Evolutionary conservation across 2,113 vertebrate genomes (phyloP), one percentile per base, ranked within the genome.

Genomic region (Oncorhynchus keta): DNA sequence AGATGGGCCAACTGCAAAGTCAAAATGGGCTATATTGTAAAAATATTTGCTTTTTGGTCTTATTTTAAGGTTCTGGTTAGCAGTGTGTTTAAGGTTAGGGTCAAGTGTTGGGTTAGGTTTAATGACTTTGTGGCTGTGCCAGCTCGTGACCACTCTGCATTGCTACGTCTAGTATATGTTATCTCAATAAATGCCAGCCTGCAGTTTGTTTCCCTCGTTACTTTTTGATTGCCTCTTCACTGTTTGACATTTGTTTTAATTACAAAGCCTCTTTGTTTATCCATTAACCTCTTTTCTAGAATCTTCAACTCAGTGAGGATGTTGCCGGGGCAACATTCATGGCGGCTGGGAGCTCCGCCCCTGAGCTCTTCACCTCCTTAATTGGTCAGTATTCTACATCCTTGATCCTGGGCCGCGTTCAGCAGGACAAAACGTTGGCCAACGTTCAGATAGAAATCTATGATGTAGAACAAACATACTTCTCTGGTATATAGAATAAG

Each of bases 311-410:
- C 75, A 94, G 93, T 85, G 91, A 94, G 79, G 93, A 94, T 89
- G 93, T 94, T 79, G 93, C 93, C 0, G 93, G 93, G 45, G 93
- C 93, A 79, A 94, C 93, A 49, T 94, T 94, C 80, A 95, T 95
- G 94, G 94, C 94, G 69, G 94, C 94, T 24, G 94, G 94, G 48
- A 94, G 94, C 87, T 95, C 94, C 1, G 93, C 94, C 74, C 94
- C 94, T 0, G 94, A 95, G 85, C 93, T 95, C 20, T 95, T 95
- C 83, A 94, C 93, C 55, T 95, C 94, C 75, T 75, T 95, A 83
- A 95, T 95, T 86, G 94, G 94, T 94, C 73, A 90, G 92, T 93
- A n/a, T 67, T 55, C 16, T 5, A 55, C 28, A 16, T 18, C 26
- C 22, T 11, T 26, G 8, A 13, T 65, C 9, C 22, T 65, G 22